Evolutionary conservation across 1,140 invertebrate genomes (phyloP), one percentile per base, ranked within the genome.

Genomic region (Potamilus streckersoni): DNA sequence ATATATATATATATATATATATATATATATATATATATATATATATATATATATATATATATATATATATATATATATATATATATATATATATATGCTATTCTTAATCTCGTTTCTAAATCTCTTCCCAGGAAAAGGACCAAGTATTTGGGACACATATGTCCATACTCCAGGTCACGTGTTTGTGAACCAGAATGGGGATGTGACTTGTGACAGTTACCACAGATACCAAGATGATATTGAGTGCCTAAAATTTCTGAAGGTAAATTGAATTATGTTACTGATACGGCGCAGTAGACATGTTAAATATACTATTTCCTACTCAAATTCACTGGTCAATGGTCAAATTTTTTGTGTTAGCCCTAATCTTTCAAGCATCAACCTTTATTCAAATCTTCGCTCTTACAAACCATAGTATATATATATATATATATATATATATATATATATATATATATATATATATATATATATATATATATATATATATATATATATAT

Each of bases 101-200:
- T 91, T 4, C 92, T 92, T 0, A 96, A 95, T 86, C 89, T 80
- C 16, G 86, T 85, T 12, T 83, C 83, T 61, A 16, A 38, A 56
- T 23, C 77, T 74, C 57, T 87, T n/a, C 71, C 15, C 67, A 82
- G 49, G 56, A 69, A n/a, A 90, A 83, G 90, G 90, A 49, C 81
- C 82, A 31, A 91, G 86, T 80, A 90, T 90, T 57, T 91, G 92
- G 92, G 93, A 94, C 84, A 90, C 85, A 31, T 92, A 91, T 78
- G 85, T 90, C 4, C 92, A 78, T 90, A 83, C 17, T 91, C 17
- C 58, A 78, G 0, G 92, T 94, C 79, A 65, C 80, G 19, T 60
- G 61, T 61, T 49, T 27, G 2, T 23, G 12, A 14, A 31, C 3
- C 88, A 79, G 11, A 91, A 87, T 68, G 93, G 92, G 23, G 38